A percentile compares a stretch with the other conserved stretches of the same genome.
Evolutionary conservation across 2,888 invertebrate species (phyloP).

Genomic region (Spisula solida): DNA sequence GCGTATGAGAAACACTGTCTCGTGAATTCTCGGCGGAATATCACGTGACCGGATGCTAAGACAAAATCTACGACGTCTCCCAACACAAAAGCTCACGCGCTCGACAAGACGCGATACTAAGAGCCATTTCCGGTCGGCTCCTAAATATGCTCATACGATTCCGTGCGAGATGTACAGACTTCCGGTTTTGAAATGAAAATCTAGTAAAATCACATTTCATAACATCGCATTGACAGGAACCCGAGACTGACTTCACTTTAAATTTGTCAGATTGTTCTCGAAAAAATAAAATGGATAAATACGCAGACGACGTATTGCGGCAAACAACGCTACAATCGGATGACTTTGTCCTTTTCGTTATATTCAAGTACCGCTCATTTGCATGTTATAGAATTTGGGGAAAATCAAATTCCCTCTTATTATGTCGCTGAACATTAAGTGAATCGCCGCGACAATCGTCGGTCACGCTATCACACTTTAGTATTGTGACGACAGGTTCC

Average conservation of each 20-base stretch:
- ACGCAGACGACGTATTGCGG: constrained; percentile 21
- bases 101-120: constrained; percentile 64
- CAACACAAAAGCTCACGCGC: constrained; percentile 70
- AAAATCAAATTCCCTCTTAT: constrained; percentile 64
- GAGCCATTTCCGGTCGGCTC: constrained; percentile 67
- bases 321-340: constrained; percentile 27
- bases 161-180: constrained; percentile 67
- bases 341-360: constrained; percentile 34
- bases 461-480: constrained; percentile 32
- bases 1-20: constrained; percentile 52
- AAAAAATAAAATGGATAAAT: constrained; percentile 22
- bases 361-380: constrained; percentile 55
- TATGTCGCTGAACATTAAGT: constrained; percentile 34
- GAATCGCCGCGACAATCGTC: not conserved
- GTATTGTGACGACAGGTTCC: not conserved
- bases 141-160: constrained; percentile 69
- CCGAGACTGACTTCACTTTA: constrained; percentile 40
- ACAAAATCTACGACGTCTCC: constrained; percentile 70
- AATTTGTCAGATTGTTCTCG: constrained; percentile 48
- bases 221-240: constrained; percentile 60
- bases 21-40: constrained; percentile 52
- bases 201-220: constrained; percentile 71
- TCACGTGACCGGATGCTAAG: constrained; percentile 70
- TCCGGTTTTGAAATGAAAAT: constrained; percentile 72
- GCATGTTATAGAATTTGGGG: constrained; percentile 56